Base-by-base conservation (phyloP, 1,140 invertebrate species). In the Propsilocerus akamusi region DNA sequence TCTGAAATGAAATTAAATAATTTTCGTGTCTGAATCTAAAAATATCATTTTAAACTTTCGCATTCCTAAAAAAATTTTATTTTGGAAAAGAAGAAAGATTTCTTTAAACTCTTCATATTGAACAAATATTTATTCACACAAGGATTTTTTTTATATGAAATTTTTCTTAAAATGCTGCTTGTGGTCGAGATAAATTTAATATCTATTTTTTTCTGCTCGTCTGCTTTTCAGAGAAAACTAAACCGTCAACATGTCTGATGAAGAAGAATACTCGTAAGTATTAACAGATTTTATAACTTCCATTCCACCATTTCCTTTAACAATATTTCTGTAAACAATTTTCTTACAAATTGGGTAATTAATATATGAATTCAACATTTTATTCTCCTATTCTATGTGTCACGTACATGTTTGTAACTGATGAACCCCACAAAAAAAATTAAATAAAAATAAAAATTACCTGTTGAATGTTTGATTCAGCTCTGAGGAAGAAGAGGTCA, bases 211-310 rank as follows among this genome's bases (percentile, higher is more conserved):
- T 17, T 48, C 52, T 55, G 22, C 46, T 51, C 60, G n/a, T n/a
- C n/a, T 70, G 64, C 12, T 55, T 64, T 72, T 70, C 52, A 73
- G 73, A 71, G 67, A 59, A 67, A 67, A 68, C 68, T 65, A 72
- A 71, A 65, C 71, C 65, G 67, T 66, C 69, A 74, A 62, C 68
- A 80, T 80, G 77, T 80, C 77, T 71, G 77, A 79, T 68, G 77
- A 80, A 65, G 77, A 80, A 68, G 77, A 79, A 74, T 79, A 79
- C 68, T 78, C 77, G 77, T 80, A 72, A 80, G 77, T 75, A 67
- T 59, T 46, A 26, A 51, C 24, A 54, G 5, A 17, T 24, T 20
- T 20, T 20, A 17, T 41, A 17, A 20, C 5, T 6, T 20, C 5
- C 17, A 41, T 17, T 17, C 32, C 14, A 37, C 32, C 2, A 37